phyloP scores from a whole-genome alignment of 2,888 invertebrate genomes.

The Meghimatium bilineatum region DNA sequence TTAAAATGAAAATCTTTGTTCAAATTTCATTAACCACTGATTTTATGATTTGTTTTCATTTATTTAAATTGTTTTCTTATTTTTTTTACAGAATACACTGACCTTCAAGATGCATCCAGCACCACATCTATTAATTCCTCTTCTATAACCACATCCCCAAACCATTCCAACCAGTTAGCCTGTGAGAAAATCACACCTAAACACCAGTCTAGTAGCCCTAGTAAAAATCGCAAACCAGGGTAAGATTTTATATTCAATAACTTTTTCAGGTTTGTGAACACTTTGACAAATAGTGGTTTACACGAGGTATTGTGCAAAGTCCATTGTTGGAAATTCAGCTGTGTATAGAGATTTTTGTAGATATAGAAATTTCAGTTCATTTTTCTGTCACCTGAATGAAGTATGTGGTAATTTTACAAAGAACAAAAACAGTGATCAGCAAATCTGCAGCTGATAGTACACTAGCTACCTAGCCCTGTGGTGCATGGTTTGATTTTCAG shows the following conservation, averaged over 20 bases:
- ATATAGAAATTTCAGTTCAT: too few species aligned
- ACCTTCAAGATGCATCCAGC: constrained; percentile 50
- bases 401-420: too few species aligned
- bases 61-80: neutral
- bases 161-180: constrained; percentile 41
- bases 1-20: neutral
- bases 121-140: constrained; percentile 54
- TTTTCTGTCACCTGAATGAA: too few species aligned
- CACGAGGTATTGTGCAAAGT: too few species aligned
- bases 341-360: too few species aligned
- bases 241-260: neutral
- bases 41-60: neutral
- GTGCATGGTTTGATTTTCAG: too few species aligned
- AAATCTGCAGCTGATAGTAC: too few species aligned
- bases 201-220: constrained; percentile 44
- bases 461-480: too few species aligned
- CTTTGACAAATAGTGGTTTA: too few species aligned
- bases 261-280: too few species aligned
- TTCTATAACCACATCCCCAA: constrained; percentile 13
- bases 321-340: too few species aligned
- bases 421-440: too few species aligned
- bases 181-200: constrained; percentile 49
- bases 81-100: constrained; percentile 53
- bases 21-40: neutral
- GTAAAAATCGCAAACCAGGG: constrained; percentile 8